Percentiles rank a stretch among this genome's conserved stretches.
phyloP scores from a whole-genome alignment of 2,888 invertebrate genomes.

The Ophion obscuratus region DNA sequence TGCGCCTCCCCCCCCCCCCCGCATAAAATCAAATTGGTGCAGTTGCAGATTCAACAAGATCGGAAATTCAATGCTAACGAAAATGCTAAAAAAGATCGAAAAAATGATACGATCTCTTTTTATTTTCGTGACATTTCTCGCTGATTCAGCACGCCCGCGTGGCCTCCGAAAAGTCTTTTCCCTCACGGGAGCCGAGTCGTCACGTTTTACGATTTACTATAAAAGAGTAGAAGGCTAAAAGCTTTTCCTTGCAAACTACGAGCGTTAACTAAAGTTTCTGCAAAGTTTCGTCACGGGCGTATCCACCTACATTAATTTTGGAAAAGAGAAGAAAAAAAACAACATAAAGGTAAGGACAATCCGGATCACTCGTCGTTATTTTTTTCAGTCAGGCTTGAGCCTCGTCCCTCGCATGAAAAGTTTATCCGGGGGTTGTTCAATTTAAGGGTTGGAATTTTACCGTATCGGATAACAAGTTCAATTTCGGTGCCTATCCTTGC shows the following conservation, averaged over 20 bases:
- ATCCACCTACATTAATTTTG: not conserved
- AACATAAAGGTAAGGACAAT: not conserved
- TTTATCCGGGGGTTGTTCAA: not conserved
- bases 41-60: not conserved
- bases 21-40: not conserved
- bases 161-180: not conserved
- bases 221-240: not conserved
- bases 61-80: not conserved
- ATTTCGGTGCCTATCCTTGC: constrained; percentile 24
- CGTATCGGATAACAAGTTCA: constrained; percentile 12
- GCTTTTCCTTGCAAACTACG: not conserved
- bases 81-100: not conserved
- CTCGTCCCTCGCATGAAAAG: constrained; percentile 2
- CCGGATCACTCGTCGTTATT: not conserved
- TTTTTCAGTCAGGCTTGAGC: not conserved
- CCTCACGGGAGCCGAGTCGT: not conserved
- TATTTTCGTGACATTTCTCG: not conserved
- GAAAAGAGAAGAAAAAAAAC: not conserved
- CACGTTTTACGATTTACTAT: not conserved
- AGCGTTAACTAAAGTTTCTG: not conserved
- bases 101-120: not conserved
- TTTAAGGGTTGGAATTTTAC: constrained; percentile 7
- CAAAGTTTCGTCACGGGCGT: not conserved
- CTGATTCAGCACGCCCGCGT: not conserved
- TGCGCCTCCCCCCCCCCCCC: not conserved